Evolutionary conservation across 2,797 vertebrate genomes (phyloP).

Genomic region (Parambassis ranga): DNA sequence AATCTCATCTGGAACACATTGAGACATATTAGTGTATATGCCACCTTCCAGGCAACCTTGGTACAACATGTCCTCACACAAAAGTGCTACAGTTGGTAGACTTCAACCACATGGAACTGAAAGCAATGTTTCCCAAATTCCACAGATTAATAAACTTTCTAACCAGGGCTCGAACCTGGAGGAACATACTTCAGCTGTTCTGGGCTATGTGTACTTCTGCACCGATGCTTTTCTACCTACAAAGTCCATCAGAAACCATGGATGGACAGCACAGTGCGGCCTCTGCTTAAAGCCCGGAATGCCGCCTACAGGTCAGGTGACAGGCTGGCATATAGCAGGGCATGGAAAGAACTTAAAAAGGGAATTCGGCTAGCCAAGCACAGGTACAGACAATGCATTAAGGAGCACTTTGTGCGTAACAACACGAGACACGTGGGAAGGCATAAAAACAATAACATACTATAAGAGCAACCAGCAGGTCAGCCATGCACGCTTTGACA

Average conservation of each 20-base stretch:
- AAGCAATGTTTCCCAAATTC: too few species aligned
- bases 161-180: not conserved
- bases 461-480: too few species aligned
- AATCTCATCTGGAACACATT: too few species aligned
- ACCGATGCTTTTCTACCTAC: not conserved
- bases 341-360: not conserved
- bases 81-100: too few species aligned
- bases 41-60: too few species aligned
- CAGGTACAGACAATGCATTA: not conserved
- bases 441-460: not conserved
- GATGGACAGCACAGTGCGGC: not conserved
- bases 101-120: too few species aligned
- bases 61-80: too few species aligned
- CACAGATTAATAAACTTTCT: not conserved
- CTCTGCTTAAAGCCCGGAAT: not conserved
- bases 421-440: not conserved
- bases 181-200: not conserved
- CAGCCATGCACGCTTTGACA: too few species aligned
- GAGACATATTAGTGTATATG: too few species aligned
- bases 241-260: not conserved
- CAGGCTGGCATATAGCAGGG: not conserved
- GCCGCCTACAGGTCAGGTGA: not conserved
- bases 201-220: not conserved
- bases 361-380: not conserved
- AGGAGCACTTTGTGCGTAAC: not conserved